Evolutionary conservation across 1,140 invertebrate species (phyloP), one percentile per base, ranked within the genome.

Genomic region (Holcopasites calliopsidis): DNA sequence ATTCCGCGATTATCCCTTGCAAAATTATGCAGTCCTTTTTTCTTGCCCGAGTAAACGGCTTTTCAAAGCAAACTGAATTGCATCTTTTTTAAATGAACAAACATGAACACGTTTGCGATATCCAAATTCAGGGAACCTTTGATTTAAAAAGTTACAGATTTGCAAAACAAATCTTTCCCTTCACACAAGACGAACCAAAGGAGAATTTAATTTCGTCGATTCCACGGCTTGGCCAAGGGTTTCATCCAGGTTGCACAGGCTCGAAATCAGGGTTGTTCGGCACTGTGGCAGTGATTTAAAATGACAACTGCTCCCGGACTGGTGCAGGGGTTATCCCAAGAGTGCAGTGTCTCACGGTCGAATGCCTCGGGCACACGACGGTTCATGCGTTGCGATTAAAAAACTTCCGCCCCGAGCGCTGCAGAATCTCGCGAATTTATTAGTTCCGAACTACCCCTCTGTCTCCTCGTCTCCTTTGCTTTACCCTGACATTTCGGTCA

Each of bases 211-310:
- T 86, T 81, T 71, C 57, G 49, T 28, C 76, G 60, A 80, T 84
- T 52, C 78, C 50, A 31, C 52, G 26, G 23, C 38, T 60, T 26
- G 77, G 65, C 54, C 31, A 57, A 82, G 54, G 71, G 40, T 58
- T 69, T 54, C 11, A 40, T 18, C 10, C 13, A 35, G 16, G 58
- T 50, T 42, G 71, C 55, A 23, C 26, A 18, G 57, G 23, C n/a
- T 18, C 16, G 58, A 55, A 47, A 52, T 64, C 66, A 52, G 64
- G 57, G 54, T 40, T 58, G 69, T 73, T 75, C 57, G 61, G 62
- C 72, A 71, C 68, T 69, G 76, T 71, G 82, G 81, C 86, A 85
- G 84, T 90, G 86, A 90, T 89, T 90, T 89, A 88, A 89, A 89
- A 88, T 88, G 88, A 89, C 86, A 88, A 82, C 77, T 85, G 76